These are phyloP conservation scores for Gasterosteus nipponicus DNA, from an alignment of 2,113 vertebrate genomes.

Conservation along the genomic window DNA sequence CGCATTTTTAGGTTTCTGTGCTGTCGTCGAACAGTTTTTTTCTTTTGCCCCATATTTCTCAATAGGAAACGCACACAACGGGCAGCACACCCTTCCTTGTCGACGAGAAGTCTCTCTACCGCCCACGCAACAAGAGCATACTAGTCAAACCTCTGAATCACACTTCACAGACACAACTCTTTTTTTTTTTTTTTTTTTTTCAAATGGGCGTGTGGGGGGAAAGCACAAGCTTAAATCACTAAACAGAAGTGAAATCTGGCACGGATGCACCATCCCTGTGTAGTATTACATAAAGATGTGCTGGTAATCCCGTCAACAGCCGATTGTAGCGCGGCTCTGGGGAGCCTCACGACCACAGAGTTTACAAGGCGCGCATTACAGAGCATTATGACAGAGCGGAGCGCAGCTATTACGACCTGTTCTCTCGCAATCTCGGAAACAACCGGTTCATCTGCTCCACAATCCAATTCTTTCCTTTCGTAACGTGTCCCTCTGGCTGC, in stretches of 20 bases:
- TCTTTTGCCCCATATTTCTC: not conserved
- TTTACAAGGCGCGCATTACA: slow-evolving; percentile 47
- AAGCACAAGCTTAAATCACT: slow-evolving; percentile 44
- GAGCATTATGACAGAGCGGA: slow-evolving; percentile 39
- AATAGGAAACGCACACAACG: slow-evolving; percentile 17
- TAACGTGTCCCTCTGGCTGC: slow-evolving; percentile 11
- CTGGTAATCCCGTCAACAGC: slow-evolving; percentile 52
- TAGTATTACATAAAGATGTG: slow-evolving; percentile 55
- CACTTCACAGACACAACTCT: slow-evolving; percentile 31
- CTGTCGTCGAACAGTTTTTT: not conserved
- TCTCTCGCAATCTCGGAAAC: slow-evolving; percentile 13
- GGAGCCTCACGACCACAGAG: slow-evolving; percentile 34
- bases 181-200: slow-evolving; percentile 35
- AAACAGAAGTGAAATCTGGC: slow-evolving; percentile 54
- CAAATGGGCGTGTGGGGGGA: slow-evolving; percentile 39
- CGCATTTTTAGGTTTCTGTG: not conserved
- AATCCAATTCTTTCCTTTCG: slow-evolving; percentile 1
- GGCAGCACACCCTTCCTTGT: slow-evolving; percentile 23
- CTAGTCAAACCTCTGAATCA: slow-evolving; percentile 34
- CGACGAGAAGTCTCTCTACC: slow-evolving; percentile 17
- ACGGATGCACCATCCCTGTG: slow-evolving; percentile 19
- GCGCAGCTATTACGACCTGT: slow-evolving; percentile 14
- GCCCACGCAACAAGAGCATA: slow-evolving; percentile 26
- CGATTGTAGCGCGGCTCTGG: slow-evolving; percentile 32
- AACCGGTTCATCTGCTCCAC: slow-evolving; percentile 18